A percentile compares a stretch with the other conserved stretches of the same genome.
Evolutionary conservation across 2,797 vertebrate genomes (phyloP).

Genomic region (Urosaurus nigricauda): DNA sequence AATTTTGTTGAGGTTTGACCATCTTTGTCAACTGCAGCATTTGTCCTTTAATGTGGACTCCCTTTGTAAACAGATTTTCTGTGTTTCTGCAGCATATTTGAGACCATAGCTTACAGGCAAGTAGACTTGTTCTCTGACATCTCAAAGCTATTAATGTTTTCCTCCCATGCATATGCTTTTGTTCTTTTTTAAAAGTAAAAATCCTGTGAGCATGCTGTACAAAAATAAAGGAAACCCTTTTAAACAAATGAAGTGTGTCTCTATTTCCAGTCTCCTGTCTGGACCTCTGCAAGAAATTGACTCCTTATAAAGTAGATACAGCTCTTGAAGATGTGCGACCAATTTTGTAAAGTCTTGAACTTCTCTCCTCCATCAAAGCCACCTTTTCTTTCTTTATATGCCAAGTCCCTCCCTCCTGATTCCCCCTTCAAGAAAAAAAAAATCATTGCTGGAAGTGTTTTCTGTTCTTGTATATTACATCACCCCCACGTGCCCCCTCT

Average conservation of each 20-base stretch:
- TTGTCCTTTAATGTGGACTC: not conserved
- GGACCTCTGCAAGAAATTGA: slow-evolving; percentile 73
- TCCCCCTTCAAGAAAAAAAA: not conserved
- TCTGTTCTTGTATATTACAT: slow-evolving; percentile 77
- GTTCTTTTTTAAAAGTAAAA: slow-evolving; percentile 74
- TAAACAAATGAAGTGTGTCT: slow-evolving; percentile 79
- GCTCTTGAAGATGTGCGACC: slow-evolving; percentile 81
- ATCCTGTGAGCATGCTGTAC: slow-evolving; percentile 75
- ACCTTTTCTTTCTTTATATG: slow-evolving; percentile 84
- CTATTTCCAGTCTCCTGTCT: slow-evolving; percentile 80
- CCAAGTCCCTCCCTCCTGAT: slow-evolving; percentile 77
- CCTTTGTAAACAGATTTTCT: not conserved
- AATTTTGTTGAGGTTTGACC: not conserved
- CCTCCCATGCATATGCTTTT: slow-evolving; percentile 66
- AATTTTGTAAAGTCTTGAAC: slow-evolving; percentile 83
- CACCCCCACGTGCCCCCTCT: slow-evolving; percentile 76
- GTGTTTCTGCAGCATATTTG: not conserved
- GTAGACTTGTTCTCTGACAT: slow-evolving; percentile 69
- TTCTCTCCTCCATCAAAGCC: slow-evolving; percentile 84
- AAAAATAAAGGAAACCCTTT: slow-evolving; percentile 76
- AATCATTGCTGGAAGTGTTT: slow-evolving; percentile 77
- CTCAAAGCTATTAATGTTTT: slow-evolving; percentile 73
- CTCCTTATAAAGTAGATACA: slow-evolving; percentile 77
- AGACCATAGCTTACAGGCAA: slow-evolving; percentile 65
- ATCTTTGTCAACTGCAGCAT: no score